Evolutionary conservation across 2,113 vertebrate genomes (phyloP), one percentile per base, ranked within the genome.

Genomic region (Mormyrus iriodes): DNA sequence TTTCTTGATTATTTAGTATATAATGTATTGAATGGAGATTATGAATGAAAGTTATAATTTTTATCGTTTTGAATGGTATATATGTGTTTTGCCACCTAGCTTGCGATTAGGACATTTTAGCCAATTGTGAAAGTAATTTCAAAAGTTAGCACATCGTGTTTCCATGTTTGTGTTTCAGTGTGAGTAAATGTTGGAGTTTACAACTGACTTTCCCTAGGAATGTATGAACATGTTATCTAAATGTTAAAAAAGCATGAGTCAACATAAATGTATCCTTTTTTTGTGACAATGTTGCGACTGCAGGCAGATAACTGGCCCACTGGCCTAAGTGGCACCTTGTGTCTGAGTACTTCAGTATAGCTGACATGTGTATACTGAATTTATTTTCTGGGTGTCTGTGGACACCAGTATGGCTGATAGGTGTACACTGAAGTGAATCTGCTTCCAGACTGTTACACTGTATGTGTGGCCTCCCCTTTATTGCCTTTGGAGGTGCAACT

Each of bases 161-260:
- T 73, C 55, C 48, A 31, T 27, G 46, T 31, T 48, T n/a, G 24
- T 35, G 6, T 21, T 27, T 15, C 15, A 76, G 12, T 76, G n/a
- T 51, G 8, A 39, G 52, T 19, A 76, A 49, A 24, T 58, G 44
- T 46, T 35, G 73, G 35, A 17, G n/a, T 13, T 65, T 69, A 46
- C 55, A 85, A 8, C n/a, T 27, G 39, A 35, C n/a, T 52, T 49
- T 85, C 24, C 17, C 10, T 4, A 86, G 49, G n/a, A 86, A 86
- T 27, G 13, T 53, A 10, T 27, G n/a, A 53, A 4, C 84, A 27
- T 85, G 49, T 21, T 53, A 21, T 53, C 49, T 27, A 35, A 35
- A 55, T 86, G 82, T 53, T 19, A 86, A 53, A 53, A 83, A 53
- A 86, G 31, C 85, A 86, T 7, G 24, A 86, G 31, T 86, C 49